Conservation (phyloP, 2,113 vertebrate genomes). For the Sclerurus mexicanus region DNA sequence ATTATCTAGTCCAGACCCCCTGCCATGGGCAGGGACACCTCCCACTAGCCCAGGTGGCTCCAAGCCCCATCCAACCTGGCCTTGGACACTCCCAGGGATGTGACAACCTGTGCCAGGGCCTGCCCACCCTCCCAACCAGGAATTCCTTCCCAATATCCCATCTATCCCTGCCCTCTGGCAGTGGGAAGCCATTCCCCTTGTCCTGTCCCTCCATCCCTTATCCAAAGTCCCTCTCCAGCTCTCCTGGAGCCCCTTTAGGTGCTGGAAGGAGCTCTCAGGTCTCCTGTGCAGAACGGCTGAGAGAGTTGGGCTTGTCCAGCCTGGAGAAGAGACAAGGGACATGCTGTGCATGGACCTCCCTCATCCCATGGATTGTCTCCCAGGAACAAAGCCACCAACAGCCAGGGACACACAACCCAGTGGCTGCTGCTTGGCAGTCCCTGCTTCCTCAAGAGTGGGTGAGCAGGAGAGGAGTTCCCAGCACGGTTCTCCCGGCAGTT, state of each 20-base stretch:
- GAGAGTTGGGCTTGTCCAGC: not conserved
- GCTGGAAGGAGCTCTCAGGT: not conserved
- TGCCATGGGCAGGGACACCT: not conserved
- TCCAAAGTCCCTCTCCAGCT: not conserved
- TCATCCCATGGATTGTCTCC: not conserved
- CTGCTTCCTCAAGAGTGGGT: not conserved
- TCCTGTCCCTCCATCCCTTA: not conserved
- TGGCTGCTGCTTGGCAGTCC: not conserved
- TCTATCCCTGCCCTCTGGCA: not conserved
- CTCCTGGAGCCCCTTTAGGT: not conserved
- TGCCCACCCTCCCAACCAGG: not conserved
- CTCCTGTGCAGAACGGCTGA: fast-evolving
- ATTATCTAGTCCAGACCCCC: fast-evolving
- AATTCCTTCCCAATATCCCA: not conserved
- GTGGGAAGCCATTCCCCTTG: not conserved
- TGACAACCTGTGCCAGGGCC: not conserved
- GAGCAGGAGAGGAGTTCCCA: not conserved
- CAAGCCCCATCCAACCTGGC: not conserved
- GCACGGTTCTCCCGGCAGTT: not conserved
- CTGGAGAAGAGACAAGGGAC: not conserved
- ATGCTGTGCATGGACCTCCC: fast-evolving
- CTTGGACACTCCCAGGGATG: not conserved
- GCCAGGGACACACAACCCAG: fast-evolving
- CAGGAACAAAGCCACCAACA: not conserved
- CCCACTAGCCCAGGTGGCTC: not conserved